A percentile compares a stretch with the other conserved stretches of the same genome.
Conservation (phyloP, 2,888 invertebrate species). For the Pharmacophagus antenor region DNA sequence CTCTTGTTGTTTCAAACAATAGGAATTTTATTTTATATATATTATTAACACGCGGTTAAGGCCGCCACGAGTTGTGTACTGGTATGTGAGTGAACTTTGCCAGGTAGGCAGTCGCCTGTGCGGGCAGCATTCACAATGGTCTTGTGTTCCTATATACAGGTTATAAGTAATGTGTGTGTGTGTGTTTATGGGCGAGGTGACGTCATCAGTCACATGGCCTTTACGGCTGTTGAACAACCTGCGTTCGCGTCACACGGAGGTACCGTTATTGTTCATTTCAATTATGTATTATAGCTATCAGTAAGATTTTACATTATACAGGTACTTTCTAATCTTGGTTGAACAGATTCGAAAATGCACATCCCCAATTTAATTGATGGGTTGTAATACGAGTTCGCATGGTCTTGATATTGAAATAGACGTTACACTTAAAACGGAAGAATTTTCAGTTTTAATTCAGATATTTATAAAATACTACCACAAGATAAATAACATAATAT, state of each 20-base stretch:
- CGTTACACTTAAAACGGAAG: too few species aligned
- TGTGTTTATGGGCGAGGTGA: constrained; percentile 47
- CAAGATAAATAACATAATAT: too few species aligned
- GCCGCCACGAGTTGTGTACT: constrained; percentile 52
- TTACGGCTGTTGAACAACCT: constrained; percentile 63
- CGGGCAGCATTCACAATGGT: constrained; percentile 33
- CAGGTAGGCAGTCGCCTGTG: constrained; percentile 47
- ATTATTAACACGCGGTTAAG: constrained; percentile 46
- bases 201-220: constrained; percentile 62
- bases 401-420: too few species aligned
- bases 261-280: constrained; percentile 16
- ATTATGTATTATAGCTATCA: neutral
- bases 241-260: constrained; percentile 34
- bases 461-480: too few species aligned
- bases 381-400: too few species aligned
- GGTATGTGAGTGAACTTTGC: constrained; percentile 61
- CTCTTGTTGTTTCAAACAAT: constrained; percentile 9
- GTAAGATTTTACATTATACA: too few species aligned
- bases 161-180: constrained; percentile 42
- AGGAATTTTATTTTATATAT: constrained; percentile 20
- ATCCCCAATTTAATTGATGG: too few species aligned
- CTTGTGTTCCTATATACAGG: constrained; percentile 39
- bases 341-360: too few species aligned
- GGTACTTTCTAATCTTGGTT: too few species aligned
- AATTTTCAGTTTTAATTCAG: too few species aligned